These are phyloP conservation scores for Fissipunctia ypsillon DNA, from an alignment of 2,888 invertebrate species.

Conservation along the genomic window DNA sequence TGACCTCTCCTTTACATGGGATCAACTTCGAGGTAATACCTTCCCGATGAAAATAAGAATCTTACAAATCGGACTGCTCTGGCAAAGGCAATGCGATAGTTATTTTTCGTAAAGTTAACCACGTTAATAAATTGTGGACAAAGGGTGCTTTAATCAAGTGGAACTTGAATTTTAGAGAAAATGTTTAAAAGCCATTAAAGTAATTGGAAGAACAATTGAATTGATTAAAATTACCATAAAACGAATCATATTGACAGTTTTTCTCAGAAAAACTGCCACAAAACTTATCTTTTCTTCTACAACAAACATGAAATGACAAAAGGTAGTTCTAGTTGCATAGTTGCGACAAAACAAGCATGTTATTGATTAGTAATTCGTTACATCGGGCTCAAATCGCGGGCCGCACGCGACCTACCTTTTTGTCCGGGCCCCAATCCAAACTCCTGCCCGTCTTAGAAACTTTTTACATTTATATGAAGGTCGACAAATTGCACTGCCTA, in stretches of 20 bases:
- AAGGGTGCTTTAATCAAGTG: too few relatives aligned
- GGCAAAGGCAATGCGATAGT: too few relatives aligned
- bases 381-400: slow-evolving; percentile 61
- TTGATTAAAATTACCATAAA: background rate
- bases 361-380: slow-evolving; percentile 71
- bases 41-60: too few relatives aligned
- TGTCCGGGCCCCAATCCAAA: slow-evolving; percentile 41
- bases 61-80: too few relatives aligned
- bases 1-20: too few relatives aligned
- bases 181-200: background rate
- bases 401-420: slow-evolving; percentile 64
- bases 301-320: slow-evolving; percentile 39
- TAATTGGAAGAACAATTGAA: background rate
- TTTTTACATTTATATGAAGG: slow-evolving; percentile 59
- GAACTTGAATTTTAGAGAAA: background rate
- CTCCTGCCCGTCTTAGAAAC: slow-evolving; percentile 32
- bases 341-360: slow-evolving; percentile 55
- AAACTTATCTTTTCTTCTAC: background rate
- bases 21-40: too few relatives aligned
- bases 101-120: too few relatives aligned
- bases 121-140: background rate
- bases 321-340: slow-evolving; percentile 58
- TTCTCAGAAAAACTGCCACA: background rate
- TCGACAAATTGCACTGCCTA: slow-evolving; percentile 41
- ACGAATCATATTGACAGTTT: background rate